Evolutionary conservation across 2,113 vertebrate genomes (phyloP).

Genomic region (Hirundichthys speculiger): DNA sequence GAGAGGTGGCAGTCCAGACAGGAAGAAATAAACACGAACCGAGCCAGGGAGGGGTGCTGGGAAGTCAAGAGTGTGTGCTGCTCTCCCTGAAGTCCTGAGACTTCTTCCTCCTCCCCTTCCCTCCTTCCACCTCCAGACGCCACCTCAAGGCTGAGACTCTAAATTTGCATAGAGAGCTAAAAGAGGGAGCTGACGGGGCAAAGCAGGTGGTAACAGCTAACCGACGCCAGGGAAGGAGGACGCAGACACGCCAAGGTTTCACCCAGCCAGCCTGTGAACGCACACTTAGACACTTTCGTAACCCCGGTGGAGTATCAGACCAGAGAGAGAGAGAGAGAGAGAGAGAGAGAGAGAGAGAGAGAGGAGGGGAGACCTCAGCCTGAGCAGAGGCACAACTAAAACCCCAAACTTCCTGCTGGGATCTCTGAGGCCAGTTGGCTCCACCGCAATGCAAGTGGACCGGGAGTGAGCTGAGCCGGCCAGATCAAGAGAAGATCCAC

Average conservation of each 20-base stretch:
- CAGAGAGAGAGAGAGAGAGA: too few relatives aligned
- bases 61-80: conserved; percentile 25
- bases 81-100: conserved; percentile 10
- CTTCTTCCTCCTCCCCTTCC: background rate
- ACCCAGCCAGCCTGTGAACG: conserved; percentile 25
- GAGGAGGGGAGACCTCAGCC: conserved; percentile 32
- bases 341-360: too few relatives aligned
- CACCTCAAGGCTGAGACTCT: conserved; percentile 46
- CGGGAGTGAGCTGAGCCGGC: conserved; percentile 18
- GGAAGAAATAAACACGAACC: conserved; percentile 9
- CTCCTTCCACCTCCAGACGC: conserved; percentile 19
- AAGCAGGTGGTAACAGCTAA: conserved; percentile 63
- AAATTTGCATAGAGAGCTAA: conserved; percentile 73
- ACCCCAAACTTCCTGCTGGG: conserved; percentile 12
- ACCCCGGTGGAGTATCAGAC: conserved; percentile 4
- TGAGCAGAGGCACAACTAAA: conserved; percentile 1
- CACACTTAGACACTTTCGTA: conserved; percentile 23
- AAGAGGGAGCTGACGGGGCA: conserved; percentile 47
- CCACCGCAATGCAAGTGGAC: conserved; percentile 16
- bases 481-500: conserved; percentile 15
- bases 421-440: conserved; percentile 19
- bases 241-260: background rate
- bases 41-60: background rate
- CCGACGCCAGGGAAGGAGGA: conserved; percentile 32
- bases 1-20: too few relatives aligned